Conservation (phyloP, 2,113 vertebrate species). For the Myrmecophaga tridactyla region DNA sequence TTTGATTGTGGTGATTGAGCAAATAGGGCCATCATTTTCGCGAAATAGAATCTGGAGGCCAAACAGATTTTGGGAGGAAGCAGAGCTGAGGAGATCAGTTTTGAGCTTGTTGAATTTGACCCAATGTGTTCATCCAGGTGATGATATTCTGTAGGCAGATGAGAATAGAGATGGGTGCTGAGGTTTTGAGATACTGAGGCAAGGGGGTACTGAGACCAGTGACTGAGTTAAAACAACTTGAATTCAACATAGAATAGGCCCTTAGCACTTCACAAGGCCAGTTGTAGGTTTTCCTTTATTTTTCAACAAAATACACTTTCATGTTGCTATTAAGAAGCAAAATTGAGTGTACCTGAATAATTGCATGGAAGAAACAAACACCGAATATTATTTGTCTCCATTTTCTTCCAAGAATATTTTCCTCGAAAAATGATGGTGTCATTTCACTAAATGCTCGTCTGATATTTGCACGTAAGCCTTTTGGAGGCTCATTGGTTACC, state of each 20-base stretch:
- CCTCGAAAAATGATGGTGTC: conserved; percentile 84
- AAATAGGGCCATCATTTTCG: not conserved
- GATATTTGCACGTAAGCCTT: conserved; percentile 88
- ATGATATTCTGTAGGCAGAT: not conserved
- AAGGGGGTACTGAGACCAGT: not conserved
- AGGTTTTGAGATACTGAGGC: not conserved
- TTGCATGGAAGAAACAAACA: conserved; percentile 87
- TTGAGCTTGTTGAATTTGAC: not conserved
- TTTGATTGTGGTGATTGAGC: not conserved
- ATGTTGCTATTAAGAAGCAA: not conserved
- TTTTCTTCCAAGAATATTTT: conserved; percentile 82
- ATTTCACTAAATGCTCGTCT: conserved; percentile 87
- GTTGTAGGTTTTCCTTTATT: not conserved
- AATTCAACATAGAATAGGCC: not conserved
- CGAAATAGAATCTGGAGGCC: not conserved
- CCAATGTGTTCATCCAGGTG: not conserved
- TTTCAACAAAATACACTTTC: not conserved
- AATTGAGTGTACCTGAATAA: conserved; percentile 82
- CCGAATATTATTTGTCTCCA: conserved; percentile 89
- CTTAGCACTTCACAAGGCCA: not conserved
- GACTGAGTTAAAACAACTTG: not conserved
- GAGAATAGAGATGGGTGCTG: not conserved
- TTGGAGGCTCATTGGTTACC: conserved; percentile 89
- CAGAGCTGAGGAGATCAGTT: not conserved
- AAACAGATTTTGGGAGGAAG: not conserved